Evolutionary conservation across 2,797 vertebrate species (phyloP).

Genomic region (Gouania willdenowi): DNA sequence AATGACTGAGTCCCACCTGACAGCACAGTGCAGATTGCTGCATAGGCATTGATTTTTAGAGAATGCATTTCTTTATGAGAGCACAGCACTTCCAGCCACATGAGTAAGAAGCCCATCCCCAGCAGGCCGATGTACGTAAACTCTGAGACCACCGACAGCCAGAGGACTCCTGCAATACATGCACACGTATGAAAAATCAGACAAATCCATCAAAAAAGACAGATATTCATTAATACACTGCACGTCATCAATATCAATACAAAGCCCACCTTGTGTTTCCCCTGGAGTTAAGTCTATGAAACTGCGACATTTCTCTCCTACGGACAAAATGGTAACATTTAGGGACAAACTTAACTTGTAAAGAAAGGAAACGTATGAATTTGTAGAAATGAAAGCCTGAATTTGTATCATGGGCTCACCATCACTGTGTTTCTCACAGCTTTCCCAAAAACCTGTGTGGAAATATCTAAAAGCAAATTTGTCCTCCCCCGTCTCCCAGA

Average conservation of each 20-base stretch:
- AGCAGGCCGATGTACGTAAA: conserved; percentile 82
- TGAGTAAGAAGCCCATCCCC: conserved; percentile 82
- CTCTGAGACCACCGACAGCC: conserved; percentile 79
- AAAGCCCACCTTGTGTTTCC: conserved; percentile 77
- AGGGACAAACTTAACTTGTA: neutral
- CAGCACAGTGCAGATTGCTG: conserved; percentile 81
- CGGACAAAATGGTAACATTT: conserved; percentile 13
- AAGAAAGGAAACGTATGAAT: neutral
- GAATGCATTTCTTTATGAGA: conserved; percentile 79
- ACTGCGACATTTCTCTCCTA: conserved; percentile 81
- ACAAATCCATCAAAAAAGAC: neutral
- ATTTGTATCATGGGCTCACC: conserved; percentile 56
- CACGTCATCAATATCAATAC: too few relatives aligned
- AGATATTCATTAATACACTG: neutral
- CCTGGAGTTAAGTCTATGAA: conserved; percentile 82
- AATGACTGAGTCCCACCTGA: conserved; percentile 68
- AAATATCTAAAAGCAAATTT: conserved; percentile 84
- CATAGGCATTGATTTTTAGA: conserved; percentile 83
- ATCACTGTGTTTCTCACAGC: conserved; percentile 81
- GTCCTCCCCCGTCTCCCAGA: conserved; percentile 87
- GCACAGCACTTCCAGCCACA: conserved; percentile 81
- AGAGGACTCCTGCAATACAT: conserved; percentile 75
- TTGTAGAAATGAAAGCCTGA: too few relatives aligned
- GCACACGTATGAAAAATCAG: neutral
- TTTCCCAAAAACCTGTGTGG: conserved; percentile 86